Evolutionary conservation across 2,113 vertebrate genomes (phyloP).

Genomic region (Scartelaos histophorus): DNA sequence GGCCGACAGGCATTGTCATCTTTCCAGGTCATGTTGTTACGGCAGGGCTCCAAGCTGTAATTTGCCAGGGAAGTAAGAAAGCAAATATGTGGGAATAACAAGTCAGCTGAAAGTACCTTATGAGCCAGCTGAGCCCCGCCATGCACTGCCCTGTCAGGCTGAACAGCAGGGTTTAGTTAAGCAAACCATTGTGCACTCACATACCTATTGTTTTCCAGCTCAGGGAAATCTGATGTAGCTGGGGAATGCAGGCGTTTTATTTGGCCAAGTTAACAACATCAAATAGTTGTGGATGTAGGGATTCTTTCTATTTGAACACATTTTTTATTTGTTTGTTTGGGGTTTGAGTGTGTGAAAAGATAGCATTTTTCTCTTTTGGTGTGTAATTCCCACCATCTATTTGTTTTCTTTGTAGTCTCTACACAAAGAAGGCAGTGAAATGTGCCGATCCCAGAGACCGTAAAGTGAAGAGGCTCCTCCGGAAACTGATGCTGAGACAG

Average conservation of each 20-base stretch:
- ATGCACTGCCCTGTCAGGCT: constrained; percentile 46
- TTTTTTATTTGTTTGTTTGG: background rate
- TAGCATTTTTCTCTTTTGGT: background rate
- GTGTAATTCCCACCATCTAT: background rate
- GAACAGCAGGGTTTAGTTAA: constrained; percentile 70
- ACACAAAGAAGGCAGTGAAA: constrained; percentile 81
- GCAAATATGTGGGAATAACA: constrained; percentile 73
- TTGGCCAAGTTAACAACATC: constrained; percentile 39
- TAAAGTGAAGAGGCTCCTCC: constrained; percentile 79
- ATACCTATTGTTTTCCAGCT: constrained; percentile 60
- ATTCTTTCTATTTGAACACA: constrained; percentile 5
- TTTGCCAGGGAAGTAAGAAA: constrained; percentile 67
- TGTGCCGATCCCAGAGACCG: constrained; percentile 79
- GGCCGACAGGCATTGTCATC: constrained; percentile 66
- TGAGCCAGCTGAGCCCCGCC: constrained; percentile 58
- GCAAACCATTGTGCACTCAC: constrained; percentile 55
- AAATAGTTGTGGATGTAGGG: constrained; percentile 29
- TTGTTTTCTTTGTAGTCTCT: constrained; percentile 68
- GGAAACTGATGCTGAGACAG: constrained; percentile 74
- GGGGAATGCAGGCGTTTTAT: constrained; percentile 45
- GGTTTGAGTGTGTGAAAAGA: background rate
- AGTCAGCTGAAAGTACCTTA: constrained; percentile 58
- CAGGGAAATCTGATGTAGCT: constrained; percentile 50
- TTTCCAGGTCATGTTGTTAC: constrained; percentile 75
- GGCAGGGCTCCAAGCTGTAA: constrained; percentile 58